Evolutionary conservation across 2,888 invertebrate species (phyloP).

Genomic region (Eumacrocentrus americanus): DNA sequence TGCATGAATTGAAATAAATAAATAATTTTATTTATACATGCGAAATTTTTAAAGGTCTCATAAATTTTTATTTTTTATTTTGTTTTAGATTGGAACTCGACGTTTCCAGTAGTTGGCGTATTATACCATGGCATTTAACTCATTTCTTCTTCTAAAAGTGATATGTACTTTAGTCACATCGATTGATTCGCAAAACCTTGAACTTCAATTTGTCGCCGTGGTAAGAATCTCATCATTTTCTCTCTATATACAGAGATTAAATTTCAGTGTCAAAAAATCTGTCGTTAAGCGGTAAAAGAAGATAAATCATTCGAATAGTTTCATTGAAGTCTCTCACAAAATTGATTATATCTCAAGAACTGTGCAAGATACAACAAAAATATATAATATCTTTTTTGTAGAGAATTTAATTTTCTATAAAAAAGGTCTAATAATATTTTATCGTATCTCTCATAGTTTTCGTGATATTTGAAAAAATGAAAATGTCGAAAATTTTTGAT

Average conservation of each 20-base stretch:
- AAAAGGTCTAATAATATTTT: no score
- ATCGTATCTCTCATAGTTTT: no score
- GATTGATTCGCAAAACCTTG: slow-evolving; percentile 16
- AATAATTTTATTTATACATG: no score
- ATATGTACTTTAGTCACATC: slow-evolving; percentile 11
- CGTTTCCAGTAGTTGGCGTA: no score
- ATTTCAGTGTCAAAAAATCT: not conserved
- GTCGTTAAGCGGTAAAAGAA: no score
- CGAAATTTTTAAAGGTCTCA: no score
- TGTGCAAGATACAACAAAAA: not conserved
- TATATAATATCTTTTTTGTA: not conserved
- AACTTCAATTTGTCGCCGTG: slow-evolving; percentile 41
- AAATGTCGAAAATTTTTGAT: not conserved
- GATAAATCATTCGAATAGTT: not conserved
- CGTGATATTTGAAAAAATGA: not conserved
- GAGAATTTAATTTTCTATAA: not conserved
- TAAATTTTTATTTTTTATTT: no score
- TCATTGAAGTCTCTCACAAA: not conserved
- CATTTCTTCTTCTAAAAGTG: slow-evolving; percentile 19
- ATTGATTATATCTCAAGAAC: not conserved
- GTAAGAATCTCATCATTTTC: slow-evolving; percentile 35
- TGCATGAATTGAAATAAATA: no score
- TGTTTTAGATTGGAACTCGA: no score
- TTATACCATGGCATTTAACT: no score
- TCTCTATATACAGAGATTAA: not conserved